These are phyloP conservation scores for Otus scops DNA, from an alignment of 2,797 vertebrate genomes.

Conservation along the genomic window DNA sequence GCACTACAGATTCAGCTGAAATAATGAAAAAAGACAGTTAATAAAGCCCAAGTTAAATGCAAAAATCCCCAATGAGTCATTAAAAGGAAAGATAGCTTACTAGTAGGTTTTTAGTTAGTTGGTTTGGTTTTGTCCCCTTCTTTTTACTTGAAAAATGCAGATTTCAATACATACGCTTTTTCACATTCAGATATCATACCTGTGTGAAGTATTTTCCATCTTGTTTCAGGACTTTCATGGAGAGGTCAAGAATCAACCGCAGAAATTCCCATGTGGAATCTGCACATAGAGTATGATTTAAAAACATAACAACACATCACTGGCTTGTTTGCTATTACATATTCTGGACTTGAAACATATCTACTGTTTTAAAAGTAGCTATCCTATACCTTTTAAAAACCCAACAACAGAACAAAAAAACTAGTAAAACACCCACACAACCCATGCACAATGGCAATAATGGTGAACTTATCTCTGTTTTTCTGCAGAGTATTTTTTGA, in stretches of 20 bases:
- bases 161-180: neutral
- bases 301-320: neutral
- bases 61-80: neutral
- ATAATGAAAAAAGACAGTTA: neutral
- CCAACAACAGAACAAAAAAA: neutral
- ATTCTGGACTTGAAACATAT: neutral
- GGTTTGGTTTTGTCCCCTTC: neutral
- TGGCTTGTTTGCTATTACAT: neutral
- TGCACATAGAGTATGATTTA: slow-evolving; percentile 50
- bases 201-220: slow-evolving; percentile 97
- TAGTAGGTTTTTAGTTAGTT: neutral
- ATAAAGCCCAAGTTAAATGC: neutral
- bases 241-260: slow-evolving; percentile 94
- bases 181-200: slow-evolving; percentile 72
- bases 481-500: neutral
- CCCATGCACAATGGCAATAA: neutral
- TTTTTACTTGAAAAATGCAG: neutral
- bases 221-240: slow-evolving; percentile 91
- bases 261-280: slow-evolving; percentile 98
- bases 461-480: neutral
- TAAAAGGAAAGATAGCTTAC: neutral
- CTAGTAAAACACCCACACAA: neutral
- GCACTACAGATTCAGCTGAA: neutral
- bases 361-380: neutral
- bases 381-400: neutral